Conservation (phyloP, 2,113 vertebrate genomes). For the Caranx ignobilis region DNA sequence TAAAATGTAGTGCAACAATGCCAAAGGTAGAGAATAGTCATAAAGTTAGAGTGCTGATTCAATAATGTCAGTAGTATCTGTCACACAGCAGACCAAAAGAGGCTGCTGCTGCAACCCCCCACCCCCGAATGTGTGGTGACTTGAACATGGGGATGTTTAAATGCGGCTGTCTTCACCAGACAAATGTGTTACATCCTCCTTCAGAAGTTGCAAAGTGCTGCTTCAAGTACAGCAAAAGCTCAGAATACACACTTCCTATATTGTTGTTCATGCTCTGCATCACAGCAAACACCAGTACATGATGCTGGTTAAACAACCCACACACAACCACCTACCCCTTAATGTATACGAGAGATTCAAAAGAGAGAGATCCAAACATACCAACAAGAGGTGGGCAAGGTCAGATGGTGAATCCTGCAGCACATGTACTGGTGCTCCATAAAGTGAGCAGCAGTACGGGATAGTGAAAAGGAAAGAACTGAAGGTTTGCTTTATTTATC, state of each 20-base stretch:
- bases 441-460: background rate
- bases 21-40: background rate
- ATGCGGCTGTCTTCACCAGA: background rate
- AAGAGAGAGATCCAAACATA: background rate
- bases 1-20: background rate
- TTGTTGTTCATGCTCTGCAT: background rate
- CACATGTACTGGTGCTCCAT: background rate
- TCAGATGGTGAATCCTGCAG: constrained; percentile 17
- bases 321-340: background rate
- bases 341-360: background rate
- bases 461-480: constrained; percentile 7
- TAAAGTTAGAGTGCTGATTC: constrained; percentile 3
- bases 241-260: background rate
- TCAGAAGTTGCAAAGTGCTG: background rate
- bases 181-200: background rate
- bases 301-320: constrained; percentile 5
- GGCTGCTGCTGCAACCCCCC: background rate
- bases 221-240: background rate
- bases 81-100: background rate
- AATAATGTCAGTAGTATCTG: background rate
- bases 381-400: background rate
- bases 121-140: background rate
- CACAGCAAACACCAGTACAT: background rate
- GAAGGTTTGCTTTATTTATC: constrained; percentile 12
- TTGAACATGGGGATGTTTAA: background rate